These are phyloP conservation scores for Schrankia costaestrigalis DNA, from an alignment of 2,888 invertebrate genomes.

Conservation along the genomic window DNA sequence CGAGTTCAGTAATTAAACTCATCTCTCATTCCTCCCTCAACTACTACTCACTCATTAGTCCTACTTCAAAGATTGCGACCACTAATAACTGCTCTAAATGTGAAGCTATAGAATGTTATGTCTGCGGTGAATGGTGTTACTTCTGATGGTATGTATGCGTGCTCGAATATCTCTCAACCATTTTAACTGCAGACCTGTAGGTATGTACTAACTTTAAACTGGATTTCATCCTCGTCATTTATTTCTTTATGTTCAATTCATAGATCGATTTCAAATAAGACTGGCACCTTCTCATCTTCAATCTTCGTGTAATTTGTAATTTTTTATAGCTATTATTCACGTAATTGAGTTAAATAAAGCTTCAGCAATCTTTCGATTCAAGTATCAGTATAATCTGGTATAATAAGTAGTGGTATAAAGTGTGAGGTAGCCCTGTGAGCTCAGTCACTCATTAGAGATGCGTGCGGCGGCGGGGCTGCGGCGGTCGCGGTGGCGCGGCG, in stretches of 20 bases:
- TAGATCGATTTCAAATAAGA: no score
- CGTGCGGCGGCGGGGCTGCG: slow-evolving; percentile 30
- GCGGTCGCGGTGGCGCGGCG: slow-evolving; percentile 34
- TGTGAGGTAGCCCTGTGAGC: slow-evolving; percentile 39
- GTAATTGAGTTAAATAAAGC: no score
- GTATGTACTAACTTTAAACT: no score
- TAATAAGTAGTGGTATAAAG: slow-evolving; percentile 3
- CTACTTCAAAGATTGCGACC: slow-evolving; percentile 41
- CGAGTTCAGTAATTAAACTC: slow-evolving; percentile 14
- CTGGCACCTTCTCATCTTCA: no score
- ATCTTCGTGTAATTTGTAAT: no score
- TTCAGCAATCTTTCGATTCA: background rate
- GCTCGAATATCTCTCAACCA: no score
- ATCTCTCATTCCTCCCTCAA: slow-evolving; percentile 4
- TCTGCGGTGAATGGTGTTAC: background rate
- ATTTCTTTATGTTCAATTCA: no score
- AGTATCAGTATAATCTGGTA: background rate
- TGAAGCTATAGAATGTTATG: slow-evolving; percentile 9
- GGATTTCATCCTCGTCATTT: no score
- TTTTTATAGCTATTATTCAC: no score
- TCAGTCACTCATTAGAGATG: slow-evolving; percentile 57
- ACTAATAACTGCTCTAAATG: slow-evolving; percentile 41
- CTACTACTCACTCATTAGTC: slow-evolving; percentile 8
- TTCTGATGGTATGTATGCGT: no score
- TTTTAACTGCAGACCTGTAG: no score